A percentile compares a stretch with the other conserved stretches of the same genome.
phyloP scores from a whole-genome alignment of 2,888 invertebrate species.

The Drosophila kanekoi region DNA sequence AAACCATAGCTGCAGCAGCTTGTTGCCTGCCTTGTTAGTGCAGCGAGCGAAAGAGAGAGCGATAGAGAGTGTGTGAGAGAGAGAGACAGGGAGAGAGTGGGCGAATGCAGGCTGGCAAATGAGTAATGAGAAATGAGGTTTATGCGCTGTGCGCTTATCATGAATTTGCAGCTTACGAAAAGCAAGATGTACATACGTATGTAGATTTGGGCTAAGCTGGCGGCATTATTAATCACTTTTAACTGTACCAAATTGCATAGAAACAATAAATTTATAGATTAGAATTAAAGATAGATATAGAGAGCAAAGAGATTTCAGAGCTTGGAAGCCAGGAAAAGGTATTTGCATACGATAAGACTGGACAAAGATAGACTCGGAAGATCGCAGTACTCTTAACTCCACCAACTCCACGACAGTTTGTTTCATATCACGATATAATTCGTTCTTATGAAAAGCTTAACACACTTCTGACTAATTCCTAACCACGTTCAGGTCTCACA shows the following conservation, averaged over 20 bases:
- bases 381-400: no score
- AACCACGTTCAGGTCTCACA: no score
- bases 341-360: no score
- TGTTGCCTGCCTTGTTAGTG: conserved; percentile 34
- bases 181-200: not conserved
- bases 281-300: no score
- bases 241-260: not conserved
- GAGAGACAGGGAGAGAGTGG: not conserved
- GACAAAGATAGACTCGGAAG: no score
- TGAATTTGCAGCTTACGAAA: conserved; percentile 8
- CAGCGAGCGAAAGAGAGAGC: not conserved
- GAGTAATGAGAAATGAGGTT: conserved; percentile 40
- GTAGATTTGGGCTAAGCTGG: conserved; percentile 1
- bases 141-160: conserved; percentile 36
- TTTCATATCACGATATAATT: not conserved
- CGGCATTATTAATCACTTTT: conserved; percentile 34
- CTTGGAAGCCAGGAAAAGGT: no score
- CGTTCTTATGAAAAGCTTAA: no score
- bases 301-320: no score
- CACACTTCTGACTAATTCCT: no score
- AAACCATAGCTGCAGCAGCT: conserved; percentile 28
- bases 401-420: no score
- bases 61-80: not conserved
- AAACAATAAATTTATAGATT: no score
- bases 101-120: conserved; percentile 26